Percentiles rank a stretch among this genome's conserved stretches.
Evolutionary conservation across 2,113 vertebrate genomes (phyloP).

Genomic region (Progne subis): DNA sequence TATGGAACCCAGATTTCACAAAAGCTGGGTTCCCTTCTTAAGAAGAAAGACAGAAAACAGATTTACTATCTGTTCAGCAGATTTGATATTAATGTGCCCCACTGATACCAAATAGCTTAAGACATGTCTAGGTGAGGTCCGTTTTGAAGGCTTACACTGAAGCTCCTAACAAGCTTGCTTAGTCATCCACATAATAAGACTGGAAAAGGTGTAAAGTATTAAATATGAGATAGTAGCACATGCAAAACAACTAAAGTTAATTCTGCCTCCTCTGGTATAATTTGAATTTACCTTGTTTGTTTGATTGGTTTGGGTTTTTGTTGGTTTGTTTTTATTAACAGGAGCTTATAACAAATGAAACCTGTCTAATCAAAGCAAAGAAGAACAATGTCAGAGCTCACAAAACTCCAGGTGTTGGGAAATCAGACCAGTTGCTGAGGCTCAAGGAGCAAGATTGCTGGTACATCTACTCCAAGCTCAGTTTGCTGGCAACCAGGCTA

Average conservation of each 20-base stretch:
- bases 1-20: slow-evolving; percentile 67
- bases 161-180: background rate
- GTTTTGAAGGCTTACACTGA: background rate
- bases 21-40: slow-evolving; percentile 52
- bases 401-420: background rate
- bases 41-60: slow-evolving; percentile 47
- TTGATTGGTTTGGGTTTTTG: background rate
- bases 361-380: background rate
- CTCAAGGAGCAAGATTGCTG: background rate
- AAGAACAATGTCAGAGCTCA: background rate
- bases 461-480: too few species aligned
- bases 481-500: background rate
- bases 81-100: slow-evolving; percentile 17
- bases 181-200: background rate
- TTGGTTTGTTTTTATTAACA: background rate
- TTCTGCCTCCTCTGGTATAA: background rate
- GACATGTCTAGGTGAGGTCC: background rate
- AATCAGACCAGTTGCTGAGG: background rate
- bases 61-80: slow-evolving; percentile 56
- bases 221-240: background rate
- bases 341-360: background rate
- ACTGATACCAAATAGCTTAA: slow-evolving; percentile 1
- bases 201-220: background rate
- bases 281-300: background rate
- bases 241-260: background rate